phyloP scores from a whole-genome alignment of 2,888 invertebrate species.

The Cybosia mesomella region DNA sequence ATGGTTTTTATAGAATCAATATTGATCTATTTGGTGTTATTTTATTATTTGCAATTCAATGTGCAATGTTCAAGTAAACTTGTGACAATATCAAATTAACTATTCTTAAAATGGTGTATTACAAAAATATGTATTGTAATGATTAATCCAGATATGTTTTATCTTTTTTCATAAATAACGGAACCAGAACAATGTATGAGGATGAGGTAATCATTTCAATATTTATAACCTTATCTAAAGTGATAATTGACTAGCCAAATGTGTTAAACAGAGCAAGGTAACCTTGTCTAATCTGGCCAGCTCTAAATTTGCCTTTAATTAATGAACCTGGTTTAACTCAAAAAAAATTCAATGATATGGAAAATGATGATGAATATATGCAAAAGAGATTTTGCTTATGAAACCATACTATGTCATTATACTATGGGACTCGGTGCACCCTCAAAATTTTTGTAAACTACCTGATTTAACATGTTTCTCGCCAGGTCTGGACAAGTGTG shows the following conservation, averaged over 20 bases:
- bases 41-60: no score
- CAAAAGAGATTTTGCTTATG: background rate
- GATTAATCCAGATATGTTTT: background rate
- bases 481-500: no score
- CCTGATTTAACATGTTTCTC: no score
- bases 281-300: background rate
- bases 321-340: slow-evolving; percentile 8
- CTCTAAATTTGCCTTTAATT: background rate
- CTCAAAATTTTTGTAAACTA: no score
- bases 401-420: no score
- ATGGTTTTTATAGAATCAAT: no score
- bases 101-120: background rate
- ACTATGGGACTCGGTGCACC: no score
- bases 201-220: background rate
- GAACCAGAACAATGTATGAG: background rate
- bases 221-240: slow-evolving; percentile 3
- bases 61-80: no score
- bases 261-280: slow-evolving; percentile 2
- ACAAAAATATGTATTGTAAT: background rate
- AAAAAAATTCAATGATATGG: background rate
- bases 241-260: background rate
- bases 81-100: background rate
- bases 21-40: no score
- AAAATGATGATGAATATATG: no score
- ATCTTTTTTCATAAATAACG: background rate